These are phyloP conservation scores for Styela plicata DNA, from an alignment of 23 tunicate genomes.

Conservation along the genomic window DNA sequence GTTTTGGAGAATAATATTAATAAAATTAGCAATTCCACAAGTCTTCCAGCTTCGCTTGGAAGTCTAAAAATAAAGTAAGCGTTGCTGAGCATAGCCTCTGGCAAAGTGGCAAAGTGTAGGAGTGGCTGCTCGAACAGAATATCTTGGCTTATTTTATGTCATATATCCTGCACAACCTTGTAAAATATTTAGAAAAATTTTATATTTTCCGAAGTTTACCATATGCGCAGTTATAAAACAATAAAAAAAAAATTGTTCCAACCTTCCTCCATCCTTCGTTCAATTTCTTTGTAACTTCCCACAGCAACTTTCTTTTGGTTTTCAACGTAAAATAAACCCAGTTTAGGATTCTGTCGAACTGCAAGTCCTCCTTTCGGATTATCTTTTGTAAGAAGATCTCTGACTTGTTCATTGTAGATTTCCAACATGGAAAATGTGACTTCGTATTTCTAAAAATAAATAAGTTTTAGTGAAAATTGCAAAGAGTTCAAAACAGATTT, in stretches of 20 bases:
- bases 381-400: constrained; percentile 88
- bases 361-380: constrained; percentile 96
- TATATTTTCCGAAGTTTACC: too few species aligned
- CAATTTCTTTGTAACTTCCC: constrained; percentile 96
- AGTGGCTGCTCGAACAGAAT: neutral
- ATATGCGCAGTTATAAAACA: too few species aligned
- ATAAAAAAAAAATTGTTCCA: too few species aligned
- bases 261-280: constrained; percentile 99
- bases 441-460: constrained; percentile 81
- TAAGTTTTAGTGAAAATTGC: neutral
- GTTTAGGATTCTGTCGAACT: constrained; percentile 96
- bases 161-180: neutral
- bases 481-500: too few species aligned
- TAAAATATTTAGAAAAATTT: too few species aligned
- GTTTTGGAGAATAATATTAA: too few species aligned
- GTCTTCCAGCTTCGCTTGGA: too few species aligned
- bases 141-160: neutral
- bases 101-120: neutral
- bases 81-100: too few species aligned
- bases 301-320: constrained; percentile 94
- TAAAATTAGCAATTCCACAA: too few species aligned
- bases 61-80: too few species aligned
- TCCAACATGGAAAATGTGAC: constrained; percentile 98
- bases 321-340: constrained; percentile 90
- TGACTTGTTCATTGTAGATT: constrained; percentile 99